Percentiles rank a stretch among this genome's conserved stretches.
phyloP scores from a whole-genome alignment of 2,113 vertebrate genomes.

The Menidia beryllina region DNA sequence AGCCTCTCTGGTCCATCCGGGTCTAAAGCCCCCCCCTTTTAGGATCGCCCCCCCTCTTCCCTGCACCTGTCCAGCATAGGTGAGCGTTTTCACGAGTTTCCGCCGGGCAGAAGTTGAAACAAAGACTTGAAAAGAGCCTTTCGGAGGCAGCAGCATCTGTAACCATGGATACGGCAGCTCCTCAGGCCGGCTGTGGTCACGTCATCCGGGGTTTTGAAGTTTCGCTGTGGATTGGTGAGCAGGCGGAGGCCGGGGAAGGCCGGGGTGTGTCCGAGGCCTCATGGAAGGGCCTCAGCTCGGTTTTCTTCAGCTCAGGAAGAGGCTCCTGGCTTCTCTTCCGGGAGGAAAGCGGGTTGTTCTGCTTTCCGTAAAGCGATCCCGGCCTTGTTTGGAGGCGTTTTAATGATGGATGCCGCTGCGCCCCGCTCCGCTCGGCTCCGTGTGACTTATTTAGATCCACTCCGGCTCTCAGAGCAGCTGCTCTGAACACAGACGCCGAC shows the following conservation, averaged over 20 bases:
- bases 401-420: not conserved
- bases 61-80: constrained; percentile 24
- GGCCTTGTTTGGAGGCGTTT: constrained; percentile 9
- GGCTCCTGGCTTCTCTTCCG: too few species aligned
- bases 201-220: constrained; percentile 51
- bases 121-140: constrained; percentile 7
- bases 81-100: constrained; percentile 16
- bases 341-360: too few species aligned
- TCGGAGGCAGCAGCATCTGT: constrained; percentile 33
- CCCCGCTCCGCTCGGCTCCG: not conserved
- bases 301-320: too few species aligned
- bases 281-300: not conserved
- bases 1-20: too few species aligned
- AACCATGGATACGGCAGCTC: constrained; percentile 36
- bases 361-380: not conserved
- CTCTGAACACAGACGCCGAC: too few species aligned
- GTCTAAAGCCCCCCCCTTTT: too few species aligned
- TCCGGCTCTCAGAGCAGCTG: not conserved
- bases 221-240: not conserved
- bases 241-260: not conserved
- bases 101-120: constrained; percentile 5
- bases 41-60: constrained; percentile 31
- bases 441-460: not conserved
- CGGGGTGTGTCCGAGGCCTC: constrained; percentile 13
- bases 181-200: constrained; percentile 9